phyloP scores from a whole-genome alignment of 2,797 vertebrate genomes.

The Rhynchonycteris naso region DNA sequence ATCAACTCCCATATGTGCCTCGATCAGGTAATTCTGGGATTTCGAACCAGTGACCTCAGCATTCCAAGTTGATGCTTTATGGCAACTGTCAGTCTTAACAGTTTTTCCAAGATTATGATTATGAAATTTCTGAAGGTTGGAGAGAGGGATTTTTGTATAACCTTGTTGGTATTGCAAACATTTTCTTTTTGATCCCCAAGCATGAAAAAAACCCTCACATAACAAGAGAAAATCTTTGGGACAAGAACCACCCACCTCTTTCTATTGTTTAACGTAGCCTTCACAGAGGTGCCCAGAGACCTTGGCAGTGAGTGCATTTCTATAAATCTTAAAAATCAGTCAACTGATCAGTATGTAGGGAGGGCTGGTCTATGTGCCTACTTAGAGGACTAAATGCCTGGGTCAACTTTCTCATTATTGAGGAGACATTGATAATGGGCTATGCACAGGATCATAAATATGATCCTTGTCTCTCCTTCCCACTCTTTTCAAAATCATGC shows the following conservation, averaged over 20 bases:
- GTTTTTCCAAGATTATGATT: slow-evolving; percentile 14
- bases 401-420: slow-evolving; percentile 46
- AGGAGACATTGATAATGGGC: slow-evolving; percentile 63
- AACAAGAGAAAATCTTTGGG: slow-evolving; percentile 50
- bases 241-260: slow-evolving; percentile 44
- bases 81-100: background rate
- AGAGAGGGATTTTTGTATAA: background rate
- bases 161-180: background rate
- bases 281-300: slow-evolving; percentile 53
- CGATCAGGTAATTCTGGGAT: too few species aligned
- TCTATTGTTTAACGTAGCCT: slow-evolving; percentile 64
- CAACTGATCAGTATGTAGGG: slow-evolving; percentile 64
- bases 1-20: too few species aligned
- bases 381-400: slow-evolving; percentile 58
- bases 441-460: slow-evolving; percentile 41
- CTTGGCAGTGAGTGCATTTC: slow-evolving; percentile 70
- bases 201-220: slow-evolving; percentile 45
- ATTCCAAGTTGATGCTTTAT: background rate
- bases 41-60: too few species aligned
- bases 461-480: slow-evolving; percentile 6
- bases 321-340: slow-evolving; percentile 80
- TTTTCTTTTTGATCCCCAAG: background rate
- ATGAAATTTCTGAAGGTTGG: background rate
- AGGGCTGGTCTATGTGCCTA: slow-evolving; percentile 52
- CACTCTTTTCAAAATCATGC: slow-evolving; percentile 7